A percentile compares a stretch with the other conserved stretches of the same genome.
Conservation (phyloP, 2,888 invertebrate species). For the Steromphala cineraria region DNA sequence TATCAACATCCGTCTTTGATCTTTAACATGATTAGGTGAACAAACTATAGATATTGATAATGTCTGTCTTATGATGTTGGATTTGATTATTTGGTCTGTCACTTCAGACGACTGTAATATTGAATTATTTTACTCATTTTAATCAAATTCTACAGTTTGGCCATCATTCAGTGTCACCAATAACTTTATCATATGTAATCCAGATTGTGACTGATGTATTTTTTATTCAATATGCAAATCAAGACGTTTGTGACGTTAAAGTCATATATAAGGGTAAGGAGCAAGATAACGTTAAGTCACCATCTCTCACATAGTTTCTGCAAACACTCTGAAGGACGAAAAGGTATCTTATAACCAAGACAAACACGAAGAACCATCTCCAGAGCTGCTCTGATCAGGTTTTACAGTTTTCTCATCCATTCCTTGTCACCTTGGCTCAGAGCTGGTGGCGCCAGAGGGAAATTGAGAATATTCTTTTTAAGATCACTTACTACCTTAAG, state of each 20-base stretch:
- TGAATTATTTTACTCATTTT: too few species aligned
- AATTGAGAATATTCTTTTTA: too few species aligned
- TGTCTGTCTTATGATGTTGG: too few species aligned
- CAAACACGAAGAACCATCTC: background rate
- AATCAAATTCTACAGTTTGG: too few species aligned
- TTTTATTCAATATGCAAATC: background rate
- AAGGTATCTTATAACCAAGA: background rate
- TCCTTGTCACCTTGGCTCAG: too few species aligned
- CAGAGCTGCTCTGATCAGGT: background rate
- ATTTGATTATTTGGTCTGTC: too few species aligned
- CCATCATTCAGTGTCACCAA: background rate
- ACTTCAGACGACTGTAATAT: too few species aligned
- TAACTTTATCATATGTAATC: background rate
- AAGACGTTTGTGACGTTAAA: background rate
- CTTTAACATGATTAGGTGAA: too few species aligned
- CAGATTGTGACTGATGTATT: background rate
- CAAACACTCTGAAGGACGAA: background rate
- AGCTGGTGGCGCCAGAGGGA: too few species aligned
- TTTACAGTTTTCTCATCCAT: background rate
- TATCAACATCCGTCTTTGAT: too few species aligned
- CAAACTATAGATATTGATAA: too few species aligned
- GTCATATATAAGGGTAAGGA: background rate
- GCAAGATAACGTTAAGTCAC: background rate
- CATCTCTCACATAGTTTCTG: background rate
- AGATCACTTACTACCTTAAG: too few species aligned